Conservation (phyloP, 1,140 invertebrate species). For the Sycobia sp. region DNA sequence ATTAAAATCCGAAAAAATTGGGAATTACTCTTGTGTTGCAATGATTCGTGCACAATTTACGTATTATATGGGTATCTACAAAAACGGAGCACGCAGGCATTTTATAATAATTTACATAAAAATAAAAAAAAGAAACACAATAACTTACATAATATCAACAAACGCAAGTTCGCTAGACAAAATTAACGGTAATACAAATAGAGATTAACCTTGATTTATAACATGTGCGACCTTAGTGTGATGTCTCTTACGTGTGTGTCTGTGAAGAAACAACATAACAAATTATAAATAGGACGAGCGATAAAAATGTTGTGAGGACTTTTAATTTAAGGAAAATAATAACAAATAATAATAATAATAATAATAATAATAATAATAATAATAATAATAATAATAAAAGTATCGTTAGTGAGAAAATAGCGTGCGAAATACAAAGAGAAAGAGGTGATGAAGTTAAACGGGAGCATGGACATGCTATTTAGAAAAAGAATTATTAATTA, state of each 20-base stretch:
- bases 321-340: too few species aligned
- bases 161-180: constrained; percentile 3
- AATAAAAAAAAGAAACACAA: background rate
- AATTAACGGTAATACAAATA: too few species aligned
- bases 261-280: constrained; percentile 52
- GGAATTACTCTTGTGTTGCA: too few species aligned
- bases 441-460: too few species aligned
- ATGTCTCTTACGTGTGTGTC: constrained; percentile 48
- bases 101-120: background rate
- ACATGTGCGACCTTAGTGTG: constrained; percentile 43
- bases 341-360: too few species aligned
- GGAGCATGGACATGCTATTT: too few species aligned
- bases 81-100: background rate
- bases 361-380: too few species aligned
- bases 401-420: too few species aligned
- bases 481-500: too few species aligned
- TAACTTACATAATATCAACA: constrained; percentile 7
- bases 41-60: background rate
- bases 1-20: too few species aligned
- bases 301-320: background rate
- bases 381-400: too few species aligned
- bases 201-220: constrained; percentile 34
- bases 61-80: background rate
- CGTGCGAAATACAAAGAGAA: too few species aligned
- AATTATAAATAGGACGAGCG: constrained; percentile 29